These are phyloP conservation scores for Agraylea sexmaculata DNA, from an alignment of 1,140 invertebrate genomes.

Conservation along the genomic window DNA sequence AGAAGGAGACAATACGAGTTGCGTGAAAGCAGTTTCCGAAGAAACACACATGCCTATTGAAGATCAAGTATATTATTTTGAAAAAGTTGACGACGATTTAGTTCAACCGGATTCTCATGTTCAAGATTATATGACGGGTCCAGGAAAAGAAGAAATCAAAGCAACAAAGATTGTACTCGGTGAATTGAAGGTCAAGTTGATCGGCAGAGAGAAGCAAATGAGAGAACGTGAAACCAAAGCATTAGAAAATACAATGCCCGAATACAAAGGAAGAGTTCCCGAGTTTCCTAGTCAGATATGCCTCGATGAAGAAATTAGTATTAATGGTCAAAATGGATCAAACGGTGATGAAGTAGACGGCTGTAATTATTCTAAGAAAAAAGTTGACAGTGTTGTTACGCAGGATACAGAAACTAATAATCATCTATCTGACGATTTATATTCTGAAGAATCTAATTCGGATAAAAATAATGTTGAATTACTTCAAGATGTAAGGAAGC, in stretches of 20 bases:
- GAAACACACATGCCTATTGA: conserved; percentile 14
- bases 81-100: conserved; percentile 15
- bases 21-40: conserved; percentile 13
- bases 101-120: background rate
- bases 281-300: conserved; percentile 36
- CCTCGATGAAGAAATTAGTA: conserved; percentile 21
- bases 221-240: conserved; percentile 35
- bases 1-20: conserved; percentile 3
- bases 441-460: conserved; percentile 7
- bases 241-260: conserved; percentile 35
- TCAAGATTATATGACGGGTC: conserved; percentile 14
- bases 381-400: no score
- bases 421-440: conserved; percentile 4
- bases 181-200: conserved; percentile 30
- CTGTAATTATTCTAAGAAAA: no score
- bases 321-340: background rate
- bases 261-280: conserved; percentile 28
- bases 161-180: conserved; percentile 15
- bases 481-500: conserved; percentile 10
- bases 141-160: conserved; percentile 14
- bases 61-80: conserved; percentile 20
- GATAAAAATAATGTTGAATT: no score
- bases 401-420: background rate
- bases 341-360: background rate
- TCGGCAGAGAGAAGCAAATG: conserved; percentile 36